Evolutionary conservation across 2,797 vertebrate genomes (phyloP), one percentile per base, ranked within the genome.

Genomic region (Aeoliscus strigatus): DNA sequence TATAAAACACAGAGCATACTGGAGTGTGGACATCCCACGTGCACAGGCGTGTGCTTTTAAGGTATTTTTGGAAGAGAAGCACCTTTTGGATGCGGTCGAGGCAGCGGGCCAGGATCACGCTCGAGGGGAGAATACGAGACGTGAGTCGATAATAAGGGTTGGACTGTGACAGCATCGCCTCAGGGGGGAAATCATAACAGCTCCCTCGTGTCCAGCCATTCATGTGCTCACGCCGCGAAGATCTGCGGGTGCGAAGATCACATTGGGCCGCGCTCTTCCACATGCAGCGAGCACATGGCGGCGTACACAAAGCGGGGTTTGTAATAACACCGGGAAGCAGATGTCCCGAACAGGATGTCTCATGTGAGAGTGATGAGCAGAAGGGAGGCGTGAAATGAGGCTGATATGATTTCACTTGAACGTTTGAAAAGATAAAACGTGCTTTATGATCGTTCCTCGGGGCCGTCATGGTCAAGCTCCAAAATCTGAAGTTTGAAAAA

Each of bases 331-430:
- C 9, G n/a, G 44, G 27, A 10, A 40, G 34, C 51, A 66, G 62
- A 58, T 60, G 62, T 28, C 4, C 18, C 36, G 8, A 27, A 58
- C 71, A 77, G 78, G 76, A 77, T 66, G 70, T 66, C 60, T 65
- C 48, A 39, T 61, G 50, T 56, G 71, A 73, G 27, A 67, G 27
- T 8, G 38, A 45, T 46, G 54, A 77, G 71, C 61, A 77, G 74
- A 82, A 82, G 51, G 69, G 18, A 21, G 18, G 18, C 2, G n/a
- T 25, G 49, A n/a, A n/a, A 1, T 49, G 50, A 4, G 76, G 69
- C 56, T n/a, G 4, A 24, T 54, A 72, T 27, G 51, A 68, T 50
- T 21, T n/a, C 27, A 28, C 27, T 38, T 41, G 13, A 66, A 55
- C 54, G 48, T 54, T n/a, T n/a, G n/a, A n/a, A n/a, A n/a, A n/a